A percentile compares a stretch with the other conserved stretches of the same genome.
Evolutionary conservation across 2,888 invertebrate species (phyloP).

Genomic region (Coleophora flavipennella): DNA sequence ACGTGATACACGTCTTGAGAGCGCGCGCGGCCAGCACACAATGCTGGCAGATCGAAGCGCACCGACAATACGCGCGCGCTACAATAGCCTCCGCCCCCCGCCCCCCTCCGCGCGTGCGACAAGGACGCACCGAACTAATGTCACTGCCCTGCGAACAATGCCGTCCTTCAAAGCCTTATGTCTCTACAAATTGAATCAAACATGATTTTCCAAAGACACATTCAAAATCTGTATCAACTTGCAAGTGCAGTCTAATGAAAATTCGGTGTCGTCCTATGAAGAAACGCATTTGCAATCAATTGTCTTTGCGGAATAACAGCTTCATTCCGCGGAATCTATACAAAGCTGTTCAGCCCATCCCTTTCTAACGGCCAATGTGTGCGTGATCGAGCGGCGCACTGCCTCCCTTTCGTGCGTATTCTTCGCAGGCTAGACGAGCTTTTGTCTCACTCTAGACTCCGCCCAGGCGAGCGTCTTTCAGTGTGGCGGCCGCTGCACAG

Average conservation of each 20-base stretch:
- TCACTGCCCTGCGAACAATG: slow-evolving; percentile 71
- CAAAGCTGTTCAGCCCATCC: slow-evolving; percentile 65
- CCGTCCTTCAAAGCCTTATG: slow-evolving; percentile 44
- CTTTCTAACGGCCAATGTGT: slow-evolving; percentile 63
- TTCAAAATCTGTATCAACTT: slow-evolving; percentile 4
- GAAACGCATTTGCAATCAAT: slow-evolving; percentile 51
- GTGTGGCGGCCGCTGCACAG: slow-evolving; percentile 39
- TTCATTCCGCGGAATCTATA: slow-evolving; percentile 62
- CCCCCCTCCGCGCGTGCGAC: slow-evolving; percentile 57
- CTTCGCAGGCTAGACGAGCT: slow-evolving; percentile 42
- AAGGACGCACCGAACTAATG: slow-evolving; percentile 69
- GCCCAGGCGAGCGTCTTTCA: slow-evolving; percentile 56
- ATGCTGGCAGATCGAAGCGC: slow-evolving; percentile 70
- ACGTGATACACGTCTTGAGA: slow-evolving; percentile 37
- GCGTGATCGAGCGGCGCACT: slow-evolving; percentile 40
- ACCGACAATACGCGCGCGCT: slow-evolving; percentile 70
- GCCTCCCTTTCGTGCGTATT: slow-evolving; percentile 41
- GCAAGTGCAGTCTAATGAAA: slow-evolving; percentile 18
- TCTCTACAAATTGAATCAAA: slow-evolving; percentile 35
- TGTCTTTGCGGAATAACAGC: slow-evolving; percentile 66
- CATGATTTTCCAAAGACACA: slow-evolving; percentile 16
- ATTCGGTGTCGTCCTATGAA: slow-evolving; percentile 32
- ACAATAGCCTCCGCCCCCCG: slow-evolving; percentile 66
- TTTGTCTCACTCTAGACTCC: slow-evolving; percentile 62
- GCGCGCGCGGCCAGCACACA: slow-evolving; percentile 58